Evolutionary conservation across 2,113 vertebrate genomes (phyloP).

Genomic region (Puffinus mauretanicus): DNA sequence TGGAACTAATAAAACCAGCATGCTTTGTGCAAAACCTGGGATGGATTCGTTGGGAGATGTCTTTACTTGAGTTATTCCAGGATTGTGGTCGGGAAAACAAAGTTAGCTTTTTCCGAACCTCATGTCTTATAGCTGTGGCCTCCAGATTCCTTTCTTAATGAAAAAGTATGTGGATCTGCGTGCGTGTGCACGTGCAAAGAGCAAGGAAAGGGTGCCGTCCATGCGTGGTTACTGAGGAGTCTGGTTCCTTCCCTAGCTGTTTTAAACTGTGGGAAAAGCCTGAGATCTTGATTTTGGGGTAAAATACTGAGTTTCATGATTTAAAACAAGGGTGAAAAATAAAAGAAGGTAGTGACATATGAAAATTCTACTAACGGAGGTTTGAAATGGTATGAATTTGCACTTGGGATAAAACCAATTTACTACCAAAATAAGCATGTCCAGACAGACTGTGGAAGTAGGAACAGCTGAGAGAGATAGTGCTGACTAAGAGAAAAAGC

Average conservation of each 20-base stretch:
- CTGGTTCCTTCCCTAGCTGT: background rate
- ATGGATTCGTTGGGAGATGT: conserved; percentile 1
- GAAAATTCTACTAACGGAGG: background rate
- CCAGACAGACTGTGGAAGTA: background rate
- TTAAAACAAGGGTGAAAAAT: background rate
- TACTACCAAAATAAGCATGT: background rate
- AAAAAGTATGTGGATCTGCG: background rate
- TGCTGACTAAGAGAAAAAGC: conserved; percentile 16
- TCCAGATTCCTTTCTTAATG: background rate
- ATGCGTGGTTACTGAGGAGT: accelerated
- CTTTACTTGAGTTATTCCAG: background rate
- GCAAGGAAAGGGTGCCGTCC: background rate
- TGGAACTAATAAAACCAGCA: conserved; percentile 60
- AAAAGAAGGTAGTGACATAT: background rate
- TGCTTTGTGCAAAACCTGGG: conserved; percentile 62
- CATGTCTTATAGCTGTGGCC: background rate
- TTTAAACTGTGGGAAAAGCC: background rate
- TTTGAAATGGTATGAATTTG: background rate
- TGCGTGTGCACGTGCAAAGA: background rate
- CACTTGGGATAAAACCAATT: background rate
- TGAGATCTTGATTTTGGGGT: background rate
- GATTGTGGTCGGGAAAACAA: background rate
- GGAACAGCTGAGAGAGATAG: background rate
- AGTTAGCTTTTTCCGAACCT: background rate
- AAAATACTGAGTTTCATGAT: background rate